Evolutionary conservation across 2,113 vertebrate species (phyloP).

Genomic region (Hippoglossus stenolepis): DNA sequence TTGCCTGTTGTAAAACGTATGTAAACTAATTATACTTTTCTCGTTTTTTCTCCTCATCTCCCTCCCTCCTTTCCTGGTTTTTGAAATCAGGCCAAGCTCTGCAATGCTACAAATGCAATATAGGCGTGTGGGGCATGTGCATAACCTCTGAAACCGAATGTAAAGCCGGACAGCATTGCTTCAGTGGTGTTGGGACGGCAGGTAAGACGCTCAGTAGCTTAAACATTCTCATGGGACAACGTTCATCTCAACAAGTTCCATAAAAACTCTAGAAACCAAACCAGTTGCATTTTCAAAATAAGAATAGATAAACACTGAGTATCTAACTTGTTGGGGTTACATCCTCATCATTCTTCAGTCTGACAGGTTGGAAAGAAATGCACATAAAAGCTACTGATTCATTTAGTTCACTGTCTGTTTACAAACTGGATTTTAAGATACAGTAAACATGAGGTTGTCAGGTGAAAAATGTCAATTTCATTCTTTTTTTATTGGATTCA

Average conservation of each 20-base stretch:
- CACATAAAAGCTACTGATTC: too few relatives aligned
- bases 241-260: too few relatives aligned
- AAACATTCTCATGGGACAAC: too few relatives aligned
- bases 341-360: not conserved
- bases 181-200: conserved; percentile 66
- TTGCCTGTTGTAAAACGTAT: not conserved
- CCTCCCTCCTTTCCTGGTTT: too few relatives aligned
- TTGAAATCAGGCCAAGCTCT: conserved; percentile 73
- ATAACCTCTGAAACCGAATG: conserved; percentile 44
- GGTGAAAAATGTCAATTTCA: too few relatives aligned
- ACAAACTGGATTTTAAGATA: too few relatives aligned
- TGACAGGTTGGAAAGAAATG: not conserved
- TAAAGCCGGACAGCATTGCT: conserved; percentile 38
- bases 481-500: not conserved
- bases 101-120: conserved; percentile 77
- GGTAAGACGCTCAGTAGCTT: conserved; percentile 58
- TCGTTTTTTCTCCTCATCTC: not conserved
- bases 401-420: too few relatives aligned
- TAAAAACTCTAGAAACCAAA: too few relatives aligned
- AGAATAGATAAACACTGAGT: not conserved
- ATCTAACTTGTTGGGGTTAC: not conserved
- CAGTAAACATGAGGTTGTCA: not conserved
- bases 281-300: too few relatives aligned
- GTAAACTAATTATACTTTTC: not conserved
- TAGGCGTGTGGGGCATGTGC: conserved; percentile 56